Conservation (phyloP, 2,797 vertebrate genomes). For the Lemur catta region DNA sequence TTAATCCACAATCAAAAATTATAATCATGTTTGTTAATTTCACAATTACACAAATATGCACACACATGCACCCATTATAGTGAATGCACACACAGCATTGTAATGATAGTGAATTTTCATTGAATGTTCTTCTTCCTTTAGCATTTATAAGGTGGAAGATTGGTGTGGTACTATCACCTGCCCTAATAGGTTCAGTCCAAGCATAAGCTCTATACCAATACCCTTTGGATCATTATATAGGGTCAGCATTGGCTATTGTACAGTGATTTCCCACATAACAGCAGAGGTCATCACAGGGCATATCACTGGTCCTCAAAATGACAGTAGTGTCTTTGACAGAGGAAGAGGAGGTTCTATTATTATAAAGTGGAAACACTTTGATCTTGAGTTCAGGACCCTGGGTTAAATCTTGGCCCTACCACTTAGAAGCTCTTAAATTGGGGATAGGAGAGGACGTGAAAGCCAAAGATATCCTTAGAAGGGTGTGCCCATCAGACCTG, state of each 20-base stretch:
- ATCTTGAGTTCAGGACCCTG: background rate
- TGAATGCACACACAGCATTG: background rate
- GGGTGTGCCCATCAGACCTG: background rate
- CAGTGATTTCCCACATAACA: background rate
- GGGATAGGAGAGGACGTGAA: background rate
- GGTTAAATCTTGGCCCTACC: background rate
- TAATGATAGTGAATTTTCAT: background rate
- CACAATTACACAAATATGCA: background rate
- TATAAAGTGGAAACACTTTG: background rate
- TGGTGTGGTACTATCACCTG: background rate
- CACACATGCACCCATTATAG: background rate
- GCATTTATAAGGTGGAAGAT: background rate
- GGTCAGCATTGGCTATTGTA: background rate
- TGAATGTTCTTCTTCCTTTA: background rate
- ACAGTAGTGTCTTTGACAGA: background rate
- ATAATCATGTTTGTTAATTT: background rate
- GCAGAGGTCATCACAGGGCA: background rate
- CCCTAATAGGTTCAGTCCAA: background rate
- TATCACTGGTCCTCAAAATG: background rate
- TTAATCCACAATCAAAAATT: background rate
- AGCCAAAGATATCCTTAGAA: background rate
- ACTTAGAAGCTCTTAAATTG: constrained; percentile 32
- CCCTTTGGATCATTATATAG: background rate
- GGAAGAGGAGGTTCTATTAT: background rate
- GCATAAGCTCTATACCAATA: background rate